phyloP scores from a whole-genome alignment of 2,888 invertebrate genomes.

The Andrena flavipes region DNA sequence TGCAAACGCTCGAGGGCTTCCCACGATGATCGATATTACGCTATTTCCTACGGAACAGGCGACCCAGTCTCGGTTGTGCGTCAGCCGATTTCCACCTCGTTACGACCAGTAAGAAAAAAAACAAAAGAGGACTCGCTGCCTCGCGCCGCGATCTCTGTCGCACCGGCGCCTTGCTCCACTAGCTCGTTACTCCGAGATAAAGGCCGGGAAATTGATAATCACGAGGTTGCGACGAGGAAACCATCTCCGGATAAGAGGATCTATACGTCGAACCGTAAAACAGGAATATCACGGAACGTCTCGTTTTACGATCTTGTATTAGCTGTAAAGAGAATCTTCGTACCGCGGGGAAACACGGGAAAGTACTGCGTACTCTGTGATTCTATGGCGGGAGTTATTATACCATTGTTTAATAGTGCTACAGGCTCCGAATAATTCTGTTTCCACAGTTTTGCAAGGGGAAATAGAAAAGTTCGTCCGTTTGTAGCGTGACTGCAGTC shows the following conservation, averaged over 20 bases:
- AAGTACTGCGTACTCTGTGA: neutral
- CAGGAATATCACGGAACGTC: neutral
- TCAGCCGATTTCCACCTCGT: constrained; percentile 20
- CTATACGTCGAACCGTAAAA: neutral
- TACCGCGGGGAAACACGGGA: neutral
- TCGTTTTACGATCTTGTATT: constrained; percentile 13
- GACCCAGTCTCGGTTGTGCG: constrained; percentile 40
- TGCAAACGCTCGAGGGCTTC: neutral
- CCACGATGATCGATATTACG: constrained; percentile 45
- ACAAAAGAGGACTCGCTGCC: constrained; percentile 44
- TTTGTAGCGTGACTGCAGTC: too few species aligned
- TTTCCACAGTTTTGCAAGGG: too few species aligned
- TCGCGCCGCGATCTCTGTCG: constrained; percentile 18
- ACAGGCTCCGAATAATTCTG: too few species aligned
- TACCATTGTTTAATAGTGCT: too few species aligned
- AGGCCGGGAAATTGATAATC: constrained; percentile 17
- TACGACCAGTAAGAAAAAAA: constrained; percentile 38
- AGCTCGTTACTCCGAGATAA: neutral
- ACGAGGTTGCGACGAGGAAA: neutral
- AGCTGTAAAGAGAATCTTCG: neutral
- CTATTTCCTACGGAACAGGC: constrained; percentile 32
- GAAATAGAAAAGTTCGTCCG: too few species aligned
- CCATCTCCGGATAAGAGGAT: neutral
- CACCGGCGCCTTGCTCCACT: constrained; percentile 41
- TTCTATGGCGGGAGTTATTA: too few species aligned